Evolutionary conservation across 2,113 vertebrate genomes (phyloP).

Genomic region (Scopus umbretta): DNA sequence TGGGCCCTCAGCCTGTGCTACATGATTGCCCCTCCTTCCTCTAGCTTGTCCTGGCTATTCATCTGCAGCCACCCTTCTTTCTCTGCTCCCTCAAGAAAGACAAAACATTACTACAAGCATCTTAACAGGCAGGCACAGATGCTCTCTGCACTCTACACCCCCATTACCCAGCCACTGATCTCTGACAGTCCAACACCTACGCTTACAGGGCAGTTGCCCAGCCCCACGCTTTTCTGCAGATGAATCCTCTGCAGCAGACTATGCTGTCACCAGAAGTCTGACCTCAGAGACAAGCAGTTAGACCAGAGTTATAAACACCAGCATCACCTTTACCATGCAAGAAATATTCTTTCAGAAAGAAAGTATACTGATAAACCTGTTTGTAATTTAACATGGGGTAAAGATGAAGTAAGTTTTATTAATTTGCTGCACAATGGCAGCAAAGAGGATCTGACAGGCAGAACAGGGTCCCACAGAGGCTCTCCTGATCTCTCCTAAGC

Average conservation of each 20-base stretch:
- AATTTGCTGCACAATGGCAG: background rate
- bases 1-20: rapidly evolving
- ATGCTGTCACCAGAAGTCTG: background rate
- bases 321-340: background rate
- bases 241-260: background rate
- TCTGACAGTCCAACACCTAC: background rate
- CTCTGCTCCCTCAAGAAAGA: background rate
- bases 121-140: background rate
- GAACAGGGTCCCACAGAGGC: background rate
- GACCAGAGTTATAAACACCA: background rate
- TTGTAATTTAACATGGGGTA: background rate
- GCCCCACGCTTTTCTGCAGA: background rate
- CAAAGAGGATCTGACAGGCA: background rate
- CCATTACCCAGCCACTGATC: background rate
- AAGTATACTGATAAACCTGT: background rate
- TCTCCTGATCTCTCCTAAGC: background rate
- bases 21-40: background rate
- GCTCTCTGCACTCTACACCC: background rate
- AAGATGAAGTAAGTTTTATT: background rate
- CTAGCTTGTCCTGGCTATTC: background rate
- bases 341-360: background rate
- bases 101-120: background rate
- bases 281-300: background rate
- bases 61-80: background rate
- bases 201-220: background rate